These are phyloP conservation scores for Caenorhabditis virilis DNA, from an alignment of 2,888 invertebrate species.

Conservation along the genomic window DNA sequence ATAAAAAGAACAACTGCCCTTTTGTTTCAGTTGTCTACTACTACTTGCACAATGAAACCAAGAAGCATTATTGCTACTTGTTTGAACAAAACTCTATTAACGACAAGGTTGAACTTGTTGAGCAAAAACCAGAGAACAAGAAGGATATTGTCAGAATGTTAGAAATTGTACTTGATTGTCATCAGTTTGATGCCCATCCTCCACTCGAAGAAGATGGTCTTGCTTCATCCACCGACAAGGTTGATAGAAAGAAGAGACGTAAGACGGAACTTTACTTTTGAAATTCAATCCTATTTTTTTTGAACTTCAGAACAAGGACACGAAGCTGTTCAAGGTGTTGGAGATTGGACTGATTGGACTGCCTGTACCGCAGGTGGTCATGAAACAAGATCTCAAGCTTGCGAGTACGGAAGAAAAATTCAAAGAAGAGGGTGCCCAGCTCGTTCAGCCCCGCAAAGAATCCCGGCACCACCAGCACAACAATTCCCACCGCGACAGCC, in stretches of 20 bases:
- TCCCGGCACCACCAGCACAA: slow-evolving; percentile 42
- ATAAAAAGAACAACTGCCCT: background rate
- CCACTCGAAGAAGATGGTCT: slow-evolving; percentile 59
- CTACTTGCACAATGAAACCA: slow-evolving; percentile 55
- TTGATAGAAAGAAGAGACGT: slow-evolving; percentile 62
- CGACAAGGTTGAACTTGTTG: slow-evolving; percentile 50
- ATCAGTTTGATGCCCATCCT: slow-evolving; percentile 60
- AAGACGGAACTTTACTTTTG: slow-evolving; percentile 1
- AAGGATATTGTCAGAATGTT: slow-evolving; percentile 59
- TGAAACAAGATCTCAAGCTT: slow-evolving; percentile 56
- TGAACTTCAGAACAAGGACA: slow-evolving; percentile 40
- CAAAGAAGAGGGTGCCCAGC: slow-evolving; percentile 63
- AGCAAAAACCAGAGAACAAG: slow-evolving; percentile 56
- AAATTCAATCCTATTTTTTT: background rate
- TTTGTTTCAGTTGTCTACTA: slow-evolving; percentile 56
- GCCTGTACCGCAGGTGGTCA: slow-evolving; percentile 42
- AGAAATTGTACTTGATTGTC: slow-evolving; percentile 59
- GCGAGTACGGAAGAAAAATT: slow-evolving; percentile 60
- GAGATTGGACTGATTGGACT: slow-evolving; percentile 60
- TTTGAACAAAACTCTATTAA: slow-evolving; percentile 51
- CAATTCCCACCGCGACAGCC: slow-evolving; percentile 33
- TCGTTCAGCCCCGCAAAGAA: slow-evolving; percentile 45
- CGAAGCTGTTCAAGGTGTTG: slow-evolving; percentile 37
- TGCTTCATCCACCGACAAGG: slow-evolving; percentile 61
- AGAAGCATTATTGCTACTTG: slow-evolving; percentile 55